These are phyloP conservation scores for Pseudochromis fuscus DNA, from an alignment of 2,797 vertebrate genomes.

Conservation along the genomic window DNA sequence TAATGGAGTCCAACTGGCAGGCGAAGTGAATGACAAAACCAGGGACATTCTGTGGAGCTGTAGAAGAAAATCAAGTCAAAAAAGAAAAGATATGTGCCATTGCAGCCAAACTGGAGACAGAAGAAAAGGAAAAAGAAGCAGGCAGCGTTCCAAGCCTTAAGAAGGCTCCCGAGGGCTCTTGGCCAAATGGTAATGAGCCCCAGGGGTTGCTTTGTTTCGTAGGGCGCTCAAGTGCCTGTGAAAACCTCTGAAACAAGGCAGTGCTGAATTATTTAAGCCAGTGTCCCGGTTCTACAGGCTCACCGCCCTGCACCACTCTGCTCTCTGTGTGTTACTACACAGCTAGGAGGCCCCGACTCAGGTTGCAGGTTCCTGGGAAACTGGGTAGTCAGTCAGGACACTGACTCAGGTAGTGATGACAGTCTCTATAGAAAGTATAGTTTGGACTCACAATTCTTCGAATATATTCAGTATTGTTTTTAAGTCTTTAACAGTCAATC, in stretches of 20 bases:
- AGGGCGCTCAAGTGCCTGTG: constrained; percentile 83
- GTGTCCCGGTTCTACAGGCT: constrained; percentile 71
- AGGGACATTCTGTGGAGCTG: constrained; percentile 62
- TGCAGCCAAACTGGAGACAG: constrained; percentile 78
- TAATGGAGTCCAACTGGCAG: constrained; percentile 47
- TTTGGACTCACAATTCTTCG: neutral
- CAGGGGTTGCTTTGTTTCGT: constrained; percentile 84
- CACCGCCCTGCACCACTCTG: constrained; percentile 56
- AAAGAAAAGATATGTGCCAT: constrained; percentile 68
- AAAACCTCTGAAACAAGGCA: constrained; percentile 84
- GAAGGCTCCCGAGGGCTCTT: constrained; percentile 80
- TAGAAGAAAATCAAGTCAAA: constrained; percentile 73
- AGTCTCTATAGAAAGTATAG: neutral
- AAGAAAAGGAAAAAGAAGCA: constrained; percentile 75
- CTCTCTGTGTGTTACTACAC: constrained; percentile 52
- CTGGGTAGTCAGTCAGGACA: constrained; percentile 23
- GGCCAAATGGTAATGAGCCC: constrained; percentile 86
- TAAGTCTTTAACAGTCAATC: neutral
- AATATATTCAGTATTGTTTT: neutral
- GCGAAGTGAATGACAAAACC: constrained; percentile 63
- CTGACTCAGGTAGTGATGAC: constrained; percentile 38
- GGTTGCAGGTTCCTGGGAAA: constrained; percentile 41
- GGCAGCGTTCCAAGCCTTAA: constrained; percentile 81
- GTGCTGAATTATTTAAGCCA: constrained; percentile 82
- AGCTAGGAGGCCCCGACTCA: constrained; percentile 52